These are phyloP conservation scores for Willisornis vidua DNA, from an alignment of 2,113 vertebrate species.

Conservation along the genomic window DNA sequence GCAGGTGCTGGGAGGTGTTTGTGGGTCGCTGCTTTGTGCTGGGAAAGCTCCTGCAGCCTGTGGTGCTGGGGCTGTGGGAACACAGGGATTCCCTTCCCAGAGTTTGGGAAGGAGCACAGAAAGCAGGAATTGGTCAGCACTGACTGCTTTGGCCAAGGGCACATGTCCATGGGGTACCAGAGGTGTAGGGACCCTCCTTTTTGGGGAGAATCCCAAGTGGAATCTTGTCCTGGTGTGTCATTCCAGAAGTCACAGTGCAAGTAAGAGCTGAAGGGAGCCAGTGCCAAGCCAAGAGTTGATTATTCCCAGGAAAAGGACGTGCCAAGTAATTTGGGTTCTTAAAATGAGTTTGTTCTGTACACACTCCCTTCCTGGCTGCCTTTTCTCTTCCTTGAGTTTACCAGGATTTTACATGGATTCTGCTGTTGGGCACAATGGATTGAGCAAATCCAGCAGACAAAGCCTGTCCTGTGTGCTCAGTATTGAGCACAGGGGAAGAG, in stretches of 20 bases:
- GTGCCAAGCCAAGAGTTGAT: neutral
- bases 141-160: neutral
- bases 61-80: neutral
- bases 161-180: neutral
- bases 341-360: neutral
- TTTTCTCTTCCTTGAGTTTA: neutral
- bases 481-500: neutral
- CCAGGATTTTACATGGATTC: neutral
- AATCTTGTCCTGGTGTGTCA: accelerated
- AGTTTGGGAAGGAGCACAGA: too few species aligned
- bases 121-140: neutral
- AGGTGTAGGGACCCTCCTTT: neutral
- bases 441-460: neutral
- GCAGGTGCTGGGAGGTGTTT: neutral
- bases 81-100: neutral
- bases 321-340: neutral
- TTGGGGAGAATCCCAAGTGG: neutral
- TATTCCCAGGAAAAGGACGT: neutral
- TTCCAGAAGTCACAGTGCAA: neutral
- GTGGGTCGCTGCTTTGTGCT: neutral
- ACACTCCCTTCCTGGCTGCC: neutral
- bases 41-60: neutral
- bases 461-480: neutral
- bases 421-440: accelerated
- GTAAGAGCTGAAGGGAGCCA: neutral